phyloP scores from a whole-genome alignment of 2,113 vertebrate genomes.

The Glareola pratincola region DNA sequence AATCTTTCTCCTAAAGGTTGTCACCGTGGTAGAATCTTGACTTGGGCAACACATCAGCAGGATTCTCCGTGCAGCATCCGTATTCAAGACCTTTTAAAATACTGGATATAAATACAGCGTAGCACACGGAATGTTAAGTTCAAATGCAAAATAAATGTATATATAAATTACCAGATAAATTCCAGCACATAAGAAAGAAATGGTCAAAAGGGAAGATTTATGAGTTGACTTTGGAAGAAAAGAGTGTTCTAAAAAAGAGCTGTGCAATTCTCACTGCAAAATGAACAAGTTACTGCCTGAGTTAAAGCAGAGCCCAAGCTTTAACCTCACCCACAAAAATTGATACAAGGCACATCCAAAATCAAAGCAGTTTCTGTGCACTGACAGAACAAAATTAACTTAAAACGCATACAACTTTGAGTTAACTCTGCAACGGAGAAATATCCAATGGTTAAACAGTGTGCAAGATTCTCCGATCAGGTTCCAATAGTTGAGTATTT shows the following conservation, averaged over 20 bases:
- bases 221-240: background rate
- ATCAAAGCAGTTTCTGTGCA: background rate
- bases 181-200: background rate
- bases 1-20: background rate
- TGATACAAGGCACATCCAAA: background rate
- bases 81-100: background rate
- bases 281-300: background rate
- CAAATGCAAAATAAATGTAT: slow-evolving; percentile 17
- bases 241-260: background rate
- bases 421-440: background rate
- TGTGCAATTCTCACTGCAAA: background rate
- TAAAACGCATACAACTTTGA: background rate
- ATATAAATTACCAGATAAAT: slow-evolving; percentile 13
- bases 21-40: background rate
- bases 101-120: background rate
- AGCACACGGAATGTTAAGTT: background rate
- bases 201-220: background rate
- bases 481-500: background rate
- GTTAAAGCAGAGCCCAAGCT: background rate
- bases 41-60: background rate
- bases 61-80: background rate
- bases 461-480: background rate
- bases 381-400: background rate
- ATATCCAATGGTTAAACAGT: background rate
- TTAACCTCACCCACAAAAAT: background rate